These are phyloP conservation scores for Rhyacichthys aspro DNA, from an alignment of 2,797 vertebrate species.

Conservation along the genomic window DNA sequence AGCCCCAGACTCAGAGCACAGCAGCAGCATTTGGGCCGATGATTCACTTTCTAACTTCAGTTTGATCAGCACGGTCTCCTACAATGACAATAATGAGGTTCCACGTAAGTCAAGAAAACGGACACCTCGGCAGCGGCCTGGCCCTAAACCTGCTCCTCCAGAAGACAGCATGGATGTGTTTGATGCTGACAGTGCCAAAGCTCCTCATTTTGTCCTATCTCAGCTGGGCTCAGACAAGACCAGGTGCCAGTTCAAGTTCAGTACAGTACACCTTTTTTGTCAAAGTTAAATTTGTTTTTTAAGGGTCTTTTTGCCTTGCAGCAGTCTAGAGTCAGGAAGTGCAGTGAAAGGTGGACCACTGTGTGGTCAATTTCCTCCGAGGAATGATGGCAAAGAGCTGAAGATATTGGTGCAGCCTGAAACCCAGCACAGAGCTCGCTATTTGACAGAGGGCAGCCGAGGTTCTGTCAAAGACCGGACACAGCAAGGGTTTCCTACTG, in stretches of 20 bases:
- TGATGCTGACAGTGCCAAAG: constrained; percentile 99
- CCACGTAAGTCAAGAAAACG: constrained; percentile 98
- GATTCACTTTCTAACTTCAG: constrained; percentile 99
- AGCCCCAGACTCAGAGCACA: constrained; percentile 93
- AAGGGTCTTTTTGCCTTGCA: constrained; percentile 48
- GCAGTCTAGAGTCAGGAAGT: constrained; percentile 74
- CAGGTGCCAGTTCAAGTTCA: constrained; percentile 40
- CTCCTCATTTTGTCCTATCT: constrained; percentile 98
- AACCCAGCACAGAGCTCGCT: constrained; percentile 96
- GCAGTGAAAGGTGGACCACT: constrained; percentile 88
- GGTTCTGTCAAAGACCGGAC: constrained; percentile 98
- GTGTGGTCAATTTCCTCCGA: constrained; percentile 91
- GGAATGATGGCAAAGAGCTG: constrained; percentile 95
- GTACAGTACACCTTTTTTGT: too few species aligned
- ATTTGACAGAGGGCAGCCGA: constrained; percentile 97
- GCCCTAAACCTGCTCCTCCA: constrained; percentile 88
- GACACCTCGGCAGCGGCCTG: constrained; percentile 96
- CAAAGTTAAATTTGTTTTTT: constrained; percentile 1
- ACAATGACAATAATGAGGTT: constrained; percentile 99
- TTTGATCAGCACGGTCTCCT: constrained; percentile 95
- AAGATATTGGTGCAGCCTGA: constrained; percentile 98
- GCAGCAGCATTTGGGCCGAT: constrained; percentile 98
- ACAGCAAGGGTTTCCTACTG: constrained; percentile 96
- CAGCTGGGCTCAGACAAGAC: constrained; percentile 96
- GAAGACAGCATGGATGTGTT: constrained; percentile 99